phyloP scores from a whole-genome alignment of 2,113 vertebrate genomes.

The Amblyopsis rosae region DNA sequence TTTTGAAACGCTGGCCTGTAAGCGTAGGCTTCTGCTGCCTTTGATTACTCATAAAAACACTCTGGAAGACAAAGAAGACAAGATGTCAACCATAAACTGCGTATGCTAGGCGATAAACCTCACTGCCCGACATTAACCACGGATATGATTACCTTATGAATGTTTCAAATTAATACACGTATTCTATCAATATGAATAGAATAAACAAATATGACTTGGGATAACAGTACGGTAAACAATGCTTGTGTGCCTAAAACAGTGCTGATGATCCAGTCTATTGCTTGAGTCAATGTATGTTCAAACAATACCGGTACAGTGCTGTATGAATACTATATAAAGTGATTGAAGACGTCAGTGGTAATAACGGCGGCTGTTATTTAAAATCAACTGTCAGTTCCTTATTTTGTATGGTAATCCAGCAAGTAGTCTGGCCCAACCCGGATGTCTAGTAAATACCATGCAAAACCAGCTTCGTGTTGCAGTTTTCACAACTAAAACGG shows the following conservation, averaged over 20 bases:
- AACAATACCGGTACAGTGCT: too few species aligned
- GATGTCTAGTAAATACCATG: neutral
- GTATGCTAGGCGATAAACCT: neutral
- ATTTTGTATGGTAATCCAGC: neutral
- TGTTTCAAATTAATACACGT: too few species aligned
- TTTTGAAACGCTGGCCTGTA: conserved; percentile 95
- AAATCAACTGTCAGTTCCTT: neutral
- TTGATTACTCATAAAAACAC: conserved; percentile 99
- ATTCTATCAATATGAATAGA: too few species aligned
- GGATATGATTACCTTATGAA: too few species aligned
- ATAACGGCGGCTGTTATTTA: neutral
- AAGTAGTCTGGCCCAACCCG: neutral
- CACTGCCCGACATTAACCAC: neutral
- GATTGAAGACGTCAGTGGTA: neutral
- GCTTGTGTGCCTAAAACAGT: too few species aligned
- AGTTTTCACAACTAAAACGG: neutral
- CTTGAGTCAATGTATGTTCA: too few species aligned
- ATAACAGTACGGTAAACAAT: too few species aligned
- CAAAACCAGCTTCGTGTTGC: too few species aligned
- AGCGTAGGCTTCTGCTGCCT: conserved; percentile 96
- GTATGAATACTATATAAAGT: too few species aligned
- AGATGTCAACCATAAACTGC: neutral
- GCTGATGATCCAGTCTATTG: too few species aligned
- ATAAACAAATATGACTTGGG: too few species aligned
- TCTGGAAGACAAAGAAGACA: conserved; percentile 58